Evolutionary conservation across 2,113 vertebrate species (phyloP), one percentile per base, ranked within the genome.

Genomic region (Xyliphius kryptos): DNA sequence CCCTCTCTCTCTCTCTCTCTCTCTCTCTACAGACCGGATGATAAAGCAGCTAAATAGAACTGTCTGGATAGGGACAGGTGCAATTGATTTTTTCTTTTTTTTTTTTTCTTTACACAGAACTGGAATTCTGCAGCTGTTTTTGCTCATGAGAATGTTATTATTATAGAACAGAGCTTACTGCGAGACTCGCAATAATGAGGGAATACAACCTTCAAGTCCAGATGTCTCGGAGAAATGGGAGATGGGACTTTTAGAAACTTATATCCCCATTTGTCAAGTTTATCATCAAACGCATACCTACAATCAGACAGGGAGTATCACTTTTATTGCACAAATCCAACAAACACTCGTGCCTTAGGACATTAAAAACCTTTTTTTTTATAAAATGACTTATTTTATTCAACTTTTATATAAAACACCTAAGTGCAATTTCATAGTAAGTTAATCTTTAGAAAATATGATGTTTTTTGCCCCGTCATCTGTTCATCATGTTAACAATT

Each of bases 31-130:
- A n/a, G 63, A 73, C 50, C 56, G 22, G 63, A 65, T 57, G 36
- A 70, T 79, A 43, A 43, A 47, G n/a, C n/a, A n/a, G n/a, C n/a
- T 76, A 74, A 76, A 69, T 43, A 20, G 71, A 74, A 71, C 63
- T 69, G 40, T 74, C 52, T 66, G 55, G 73, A 11, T 47, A 61
- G 37, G 58, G 52, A 65, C 63, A 76, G 66, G 48, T 72, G 66
- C 64, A 21, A 41, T 72, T 32, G 50, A 66, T 77, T 61, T 66
- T 56, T 63, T 36, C n/a, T n/a, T n/a, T n/a, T n/a, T n/a, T n/a
- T n/a, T 56, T 41, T 19, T 26, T 19, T 37, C 44, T 22, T 36
- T 50, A 32, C 47, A 14, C 9, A 44, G 55, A 69, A 44, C 40
- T 40, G 58, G 63, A 71, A 61, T 55, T 53, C 11, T 50, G 43